phyloP scores from a whole-genome alignment of 2,888 invertebrate species.

The Eueremaeus valkanovi region DNA sequence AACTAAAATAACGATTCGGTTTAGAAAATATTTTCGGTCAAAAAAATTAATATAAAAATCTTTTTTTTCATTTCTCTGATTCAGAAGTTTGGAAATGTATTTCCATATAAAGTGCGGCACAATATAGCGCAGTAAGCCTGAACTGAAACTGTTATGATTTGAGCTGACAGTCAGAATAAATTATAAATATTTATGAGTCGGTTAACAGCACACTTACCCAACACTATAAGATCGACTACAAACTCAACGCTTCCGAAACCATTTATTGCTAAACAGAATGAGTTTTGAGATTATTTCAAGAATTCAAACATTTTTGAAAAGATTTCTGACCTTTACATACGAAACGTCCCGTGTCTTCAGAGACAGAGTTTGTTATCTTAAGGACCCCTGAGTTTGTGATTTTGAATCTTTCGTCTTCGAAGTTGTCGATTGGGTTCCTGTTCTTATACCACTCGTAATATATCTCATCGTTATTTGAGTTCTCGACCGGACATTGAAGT shows the following conservation, averaged over 20 bases:
- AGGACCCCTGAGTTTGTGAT: conserved; percentile 43
- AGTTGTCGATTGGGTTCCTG: neutral
- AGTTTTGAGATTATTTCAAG: neutral
- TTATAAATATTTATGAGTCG: neutral
- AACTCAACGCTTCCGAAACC: conserved; percentile 21
- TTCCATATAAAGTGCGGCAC: too few relatives aligned
- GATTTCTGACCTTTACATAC: conserved; percentile 37
- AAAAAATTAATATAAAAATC: too few relatives aligned
- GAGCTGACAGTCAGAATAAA: too few relatives aligned
- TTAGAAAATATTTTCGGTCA: too few relatives aligned
- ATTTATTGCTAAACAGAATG: neutral
- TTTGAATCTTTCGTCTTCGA: conserved; percentile 42
- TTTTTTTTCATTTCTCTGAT: too few relatives aligned
- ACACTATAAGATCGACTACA: neutral
- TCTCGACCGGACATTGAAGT: conserved; percentile 15
- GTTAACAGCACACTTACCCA: neutral
- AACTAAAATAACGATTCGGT: too few relatives aligned
- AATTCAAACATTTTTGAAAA: neutral
- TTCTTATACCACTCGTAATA: conserved; percentile 20
- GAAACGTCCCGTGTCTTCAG: conserved; percentile 45
- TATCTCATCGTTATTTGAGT: neutral
- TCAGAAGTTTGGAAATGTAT: too few relatives aligned
- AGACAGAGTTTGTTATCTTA: conserved; percentile 43
- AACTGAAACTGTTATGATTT: too few relatives aligned
- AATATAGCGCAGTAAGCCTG: too few relatives aligned